phyloP scores from a whole-genome alignment of 2,888 invertebrate genomes.

The Hoplodrina ambigua region DNA sequence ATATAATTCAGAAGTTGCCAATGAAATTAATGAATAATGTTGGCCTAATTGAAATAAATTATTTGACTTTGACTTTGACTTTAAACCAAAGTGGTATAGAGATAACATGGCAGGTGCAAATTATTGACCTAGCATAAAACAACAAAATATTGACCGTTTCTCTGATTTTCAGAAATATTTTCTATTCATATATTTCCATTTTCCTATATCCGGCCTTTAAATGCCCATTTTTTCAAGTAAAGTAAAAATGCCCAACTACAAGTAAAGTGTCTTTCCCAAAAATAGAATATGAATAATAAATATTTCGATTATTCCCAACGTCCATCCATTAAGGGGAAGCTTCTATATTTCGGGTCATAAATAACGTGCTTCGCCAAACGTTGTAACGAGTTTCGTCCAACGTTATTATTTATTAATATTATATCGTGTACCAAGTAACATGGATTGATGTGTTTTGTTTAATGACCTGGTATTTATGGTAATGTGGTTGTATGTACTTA shows the following conservation, averaged over 20 bases:
- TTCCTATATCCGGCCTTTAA: too few species aligned
- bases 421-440: constrained; percentile 2
- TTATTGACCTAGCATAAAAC: too few species aligned
- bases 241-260: constrained; percentile 7
- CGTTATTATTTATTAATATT: constrained; percentile 36
- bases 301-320: constrained; percentile 45
- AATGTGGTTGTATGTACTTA: too few species aligned
- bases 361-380: constrained; percentile 33
- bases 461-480: background rate
- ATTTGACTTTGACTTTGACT: too few species aligned
- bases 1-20: too few species aligned
- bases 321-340: constrained; percentile 25
- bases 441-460: constrained; percentile 14
- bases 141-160: too few species aligned
- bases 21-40: too few species aligned
- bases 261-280: constrained; percentile 20
- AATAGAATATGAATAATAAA: constrained; percentile 54
- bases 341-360: constrained; percentile 31
- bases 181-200: background rate
- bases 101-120: too few species aligned
- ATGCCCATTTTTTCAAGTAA: background rate
- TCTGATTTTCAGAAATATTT: background rate
- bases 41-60: too few species aligned
- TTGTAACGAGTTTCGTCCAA: constrained; percentile 29
- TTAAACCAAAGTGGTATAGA: too few species aligned